phyloP scores from a whole-genome alignment of 2,113 vertebrate species.

The Mobula hypostoma region DNA sequence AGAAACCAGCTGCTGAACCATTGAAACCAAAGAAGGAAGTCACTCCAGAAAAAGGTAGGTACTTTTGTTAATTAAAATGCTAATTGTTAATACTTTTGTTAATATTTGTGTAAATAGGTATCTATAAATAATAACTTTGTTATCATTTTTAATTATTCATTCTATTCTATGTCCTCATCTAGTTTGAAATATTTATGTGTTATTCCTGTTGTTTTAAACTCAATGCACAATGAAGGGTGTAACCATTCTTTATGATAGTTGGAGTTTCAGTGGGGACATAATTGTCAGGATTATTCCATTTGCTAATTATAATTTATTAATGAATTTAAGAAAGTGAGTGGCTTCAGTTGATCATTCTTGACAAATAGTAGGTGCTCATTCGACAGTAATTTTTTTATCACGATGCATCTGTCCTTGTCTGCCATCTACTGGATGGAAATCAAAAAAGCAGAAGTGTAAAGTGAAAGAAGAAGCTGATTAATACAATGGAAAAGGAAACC shows the following conservation, averaged over 20 bases:
- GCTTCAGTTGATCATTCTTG: neutral
- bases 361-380: neutral
- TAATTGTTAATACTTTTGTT: neutral
- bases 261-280: neutral
- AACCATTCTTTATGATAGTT: neutral
- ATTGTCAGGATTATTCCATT: neutral
- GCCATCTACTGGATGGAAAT: no score
- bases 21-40: constrained; percentile 52
- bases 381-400: no score
- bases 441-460: no score
- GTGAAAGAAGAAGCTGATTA: no score
- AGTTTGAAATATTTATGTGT: neutral
- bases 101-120: neutral
- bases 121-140: neutral
- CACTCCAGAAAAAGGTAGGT: constrained; percentile 60
- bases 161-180: neutral
- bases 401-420: no score
- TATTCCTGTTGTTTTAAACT: neutral
- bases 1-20: constrained; percentile 55
- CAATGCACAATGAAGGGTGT: neutral
- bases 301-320: neutral
- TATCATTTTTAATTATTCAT: neutral
- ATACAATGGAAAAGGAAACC: no score
- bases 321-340: no score
- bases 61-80: constrained; percentile 29